Conservation (phyloP, 2,797 vertebrate species). For the Heteromormyrus szaboi region DNA sequence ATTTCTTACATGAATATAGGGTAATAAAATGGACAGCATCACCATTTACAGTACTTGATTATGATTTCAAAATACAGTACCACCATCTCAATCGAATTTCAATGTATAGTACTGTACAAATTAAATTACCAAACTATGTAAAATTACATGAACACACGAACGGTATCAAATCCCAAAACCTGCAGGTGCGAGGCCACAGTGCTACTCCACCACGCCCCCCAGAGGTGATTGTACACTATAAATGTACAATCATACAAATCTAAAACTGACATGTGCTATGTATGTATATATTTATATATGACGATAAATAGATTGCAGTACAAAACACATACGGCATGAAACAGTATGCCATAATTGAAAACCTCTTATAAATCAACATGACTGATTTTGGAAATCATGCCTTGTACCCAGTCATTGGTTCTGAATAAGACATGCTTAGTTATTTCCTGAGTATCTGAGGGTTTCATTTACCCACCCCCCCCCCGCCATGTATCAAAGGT, state of each 20-base stretch:
- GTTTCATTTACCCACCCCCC: neutral
- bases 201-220: neutral
- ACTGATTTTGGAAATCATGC: neutral
- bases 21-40: no score
- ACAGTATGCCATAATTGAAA: neutral
- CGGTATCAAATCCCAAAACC: neutral
- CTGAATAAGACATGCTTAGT: neutral
- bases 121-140: no score
- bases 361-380: neutral
- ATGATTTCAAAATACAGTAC: no score
- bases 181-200: neutral
- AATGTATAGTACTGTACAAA: no score
- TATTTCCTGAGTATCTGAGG: neutral
- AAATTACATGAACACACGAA: neutral
- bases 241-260: neutral
- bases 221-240: neutral
- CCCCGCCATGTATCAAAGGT: neutral
- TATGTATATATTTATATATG: neutral
- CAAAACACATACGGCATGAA: neutral
- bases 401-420: neutral
- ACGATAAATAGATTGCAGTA: neutral
- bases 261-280: neutral
- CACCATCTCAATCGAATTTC: no score
- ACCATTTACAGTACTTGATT: no score
- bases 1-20: no score